Base-by-base conservation (phyloP, 1,140 invertebrate species). In the Cyclargus thomasi region DNA sequence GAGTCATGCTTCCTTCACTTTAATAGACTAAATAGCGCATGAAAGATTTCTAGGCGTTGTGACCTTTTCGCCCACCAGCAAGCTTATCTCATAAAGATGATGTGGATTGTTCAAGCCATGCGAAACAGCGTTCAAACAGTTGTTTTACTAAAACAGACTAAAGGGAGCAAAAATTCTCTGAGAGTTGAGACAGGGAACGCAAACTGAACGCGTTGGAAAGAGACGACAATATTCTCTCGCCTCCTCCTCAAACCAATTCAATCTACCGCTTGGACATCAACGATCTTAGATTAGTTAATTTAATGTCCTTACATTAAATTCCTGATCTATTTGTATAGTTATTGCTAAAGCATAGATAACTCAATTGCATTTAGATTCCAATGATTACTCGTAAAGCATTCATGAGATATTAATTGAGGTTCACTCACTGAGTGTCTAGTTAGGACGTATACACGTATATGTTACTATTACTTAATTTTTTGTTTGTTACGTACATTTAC, bases 131-230 rank as follows among this genome's bases (percentile, higher is more conserved):
- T 47, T 16, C 39, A 47, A 47, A 47, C 39, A 47, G 39, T 47
- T 47, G 39, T 47, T 47, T 47, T 47, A 47, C 39, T 47, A n/a
- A n/a, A n/a, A n/a, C n/a, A n/a, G n/a, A n/a, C n/a, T n/a, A 47
- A 47, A 47, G 39, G 14, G 39, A 47, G 39, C 39, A 14, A 47
- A 47, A 47, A 14, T 47, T 14, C 14, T 16, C 11, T 47, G 39
- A 47, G 39, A 47, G 0, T 2, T 47, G 39, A 47, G 39, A 47
- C 39, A 47, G 39, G 14, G 0, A 8, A 47, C 14, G 14, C 39
- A 3, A 11, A 47, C 4, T 11, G 14, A 2, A 16, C 39, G 14
- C 1, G 39, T 47, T 8, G 39, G 8, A 47, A 2, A 14, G 39
- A 47, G 39, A 47, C 14, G 3, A 47, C 10, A 47, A 11, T 47